A percentile compares a stretch with the other conserved stretches of the same genome.
phyloP scores from a whole-genome alignment of 2,113 vertebrate genomes.

The Tragelaphus strepsiceros region DNA sequence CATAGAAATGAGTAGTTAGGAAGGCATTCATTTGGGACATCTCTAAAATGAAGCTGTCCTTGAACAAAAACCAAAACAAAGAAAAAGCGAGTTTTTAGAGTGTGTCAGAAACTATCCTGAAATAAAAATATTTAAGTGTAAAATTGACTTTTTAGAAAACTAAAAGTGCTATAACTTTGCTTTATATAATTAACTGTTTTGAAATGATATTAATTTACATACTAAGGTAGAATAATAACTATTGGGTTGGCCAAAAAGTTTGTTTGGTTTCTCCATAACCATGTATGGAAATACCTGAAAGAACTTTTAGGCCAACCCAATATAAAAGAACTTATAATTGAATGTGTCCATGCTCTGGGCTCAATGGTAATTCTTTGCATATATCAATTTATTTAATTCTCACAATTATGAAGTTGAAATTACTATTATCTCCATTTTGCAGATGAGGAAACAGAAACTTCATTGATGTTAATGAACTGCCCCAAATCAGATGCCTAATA shows the following conservation, averaged over 20 bases:
- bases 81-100: not conserved
- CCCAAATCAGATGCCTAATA: not conserved
- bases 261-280: not conserved
- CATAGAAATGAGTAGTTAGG: conserved; percentile 29
- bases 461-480: not conserved
- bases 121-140: not conserved
- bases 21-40: conserved; percentile 18
- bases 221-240: not conserved
- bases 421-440: not conserved
- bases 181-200: not conserved
- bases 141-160: conserved; percentile 15
- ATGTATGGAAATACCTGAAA: not conserved
- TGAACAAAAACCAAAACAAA: conserved; percentile 18
- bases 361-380: not conserved
- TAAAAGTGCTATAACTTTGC: not conserved
- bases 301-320: not conserved
- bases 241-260: not conserved
- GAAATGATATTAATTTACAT: not conserved
- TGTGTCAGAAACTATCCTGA: not conserved
- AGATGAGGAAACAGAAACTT: not conserved
- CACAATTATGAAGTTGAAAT: not conserved
- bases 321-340: not conserved
- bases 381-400: not conserved
- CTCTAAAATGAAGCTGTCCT: conserved; percentile 24
- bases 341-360: not conserved